Evolutionary conservation across 2,888 invertebrate species (phyloP), one percentile per base, ranked within the genome.

Genomic region (Acanthosepion lycidas): DNA sequence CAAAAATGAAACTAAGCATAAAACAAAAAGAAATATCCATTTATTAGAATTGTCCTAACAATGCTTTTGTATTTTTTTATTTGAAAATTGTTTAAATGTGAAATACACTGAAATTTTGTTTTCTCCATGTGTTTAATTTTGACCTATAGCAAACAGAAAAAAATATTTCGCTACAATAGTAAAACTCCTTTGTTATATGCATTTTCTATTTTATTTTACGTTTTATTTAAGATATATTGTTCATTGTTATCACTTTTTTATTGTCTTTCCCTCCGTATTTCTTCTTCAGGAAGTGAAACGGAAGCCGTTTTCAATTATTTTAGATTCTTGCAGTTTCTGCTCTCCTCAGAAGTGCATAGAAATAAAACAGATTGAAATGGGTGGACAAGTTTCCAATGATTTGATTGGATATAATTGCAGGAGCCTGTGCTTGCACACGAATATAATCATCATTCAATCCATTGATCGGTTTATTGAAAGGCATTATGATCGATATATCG

Each of bases 381-480:
- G 78, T 78, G 78, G 78, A 78, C n/a, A 78, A 78, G 78, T 78
- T 78, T 78, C 28, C 78, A 78, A 78, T 78, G 78, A 78, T 78
- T 78, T 78, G 28, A 78, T 78, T 28, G 78, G 78, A 78, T 78
- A 78, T 78, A 78, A 78, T 78, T 78, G 78, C 78, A 78, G 28
- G 28, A 28, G 78, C 78, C 78, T 28, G 28, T 78, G 28, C 78
- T 28, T 0, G 78, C 28, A 78, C 78, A 78, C 78, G 78, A 78
- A 78, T 28, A 78, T 78, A 78, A 78, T 78, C 78, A 78, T 78
- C 78, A 78, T 78, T 78, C 78, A 28, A 78, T 78, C 78, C 78
- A 78, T 78, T 78, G 78, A 78, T 78, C 18, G 78, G 78, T 28
- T 78, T 78, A 28, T 78, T 78, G 78, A 6, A 78, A 78, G 12